Base-by-base conservation (phyloP, 2,797 vertebrate species). In the Hyperoplus immaculatus region DNA sequence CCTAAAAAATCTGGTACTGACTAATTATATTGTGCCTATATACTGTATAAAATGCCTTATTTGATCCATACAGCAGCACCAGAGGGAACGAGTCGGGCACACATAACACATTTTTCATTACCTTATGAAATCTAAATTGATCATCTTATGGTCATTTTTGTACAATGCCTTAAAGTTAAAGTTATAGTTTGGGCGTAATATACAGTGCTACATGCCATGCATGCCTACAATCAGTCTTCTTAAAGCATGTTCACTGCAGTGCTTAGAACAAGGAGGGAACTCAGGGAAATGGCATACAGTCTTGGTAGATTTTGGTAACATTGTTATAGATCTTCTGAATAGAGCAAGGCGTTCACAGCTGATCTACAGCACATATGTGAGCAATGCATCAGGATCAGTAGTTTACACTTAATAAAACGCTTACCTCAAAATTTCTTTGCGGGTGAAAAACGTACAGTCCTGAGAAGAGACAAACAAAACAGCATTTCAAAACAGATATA, bases 401-500 rank as follows among this genome's bases (percentile, higher is more conserved):
- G 13, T 5, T 8, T 14, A 21, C 5, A 53, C 2, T 0, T 47
- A 43, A 47, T 53, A 36, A 66, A 73, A 69, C 1, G 70, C 78
- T 97, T 94, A 99, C 98, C 98, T 94, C 87, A 99, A 96, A 83
- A 99, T 99, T 95, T 99, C 98, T 87, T 99, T 99, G 66, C 98
- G 96, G 47, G 98, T 99, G 91, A 99, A 99, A 94, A 99, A 99
- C 0, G 97, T 98, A 82, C 98, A 99, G 82, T 99, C 98, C 98
- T 99, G 95, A 62, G 82, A 92, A 79, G 49, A 89, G 72, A 90
- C 36, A 78, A 86, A 85, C 62, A 75, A 85, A 67, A 73, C 16
- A 73, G 15, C 7, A 65, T 8, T 50, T 73, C 12, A 84, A 62
- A 77, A 65, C 14, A 61, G 13, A 47, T 39, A 54, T 12, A 36